These are phyloP conservation scores for Turdus rufiventris DNA, from an alignment of 2,113 vertebrate species.

Conservation along the genomic window DNA sequence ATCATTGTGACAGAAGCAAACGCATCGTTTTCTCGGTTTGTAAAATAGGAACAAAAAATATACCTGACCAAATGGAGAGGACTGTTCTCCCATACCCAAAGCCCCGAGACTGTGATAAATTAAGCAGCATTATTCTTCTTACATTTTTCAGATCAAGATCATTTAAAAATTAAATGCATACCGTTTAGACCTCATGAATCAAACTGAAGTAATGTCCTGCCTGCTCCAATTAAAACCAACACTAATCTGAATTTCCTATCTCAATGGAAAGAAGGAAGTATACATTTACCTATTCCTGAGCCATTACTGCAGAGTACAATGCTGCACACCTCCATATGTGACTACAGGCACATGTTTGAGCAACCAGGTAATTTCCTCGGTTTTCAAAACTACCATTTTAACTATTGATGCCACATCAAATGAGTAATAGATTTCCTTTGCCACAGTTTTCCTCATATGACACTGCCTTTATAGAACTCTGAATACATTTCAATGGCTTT, in stretches of 20 bases:
- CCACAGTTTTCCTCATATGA: conserved; percentile 7
- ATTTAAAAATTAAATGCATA: conserved; percentile 9
- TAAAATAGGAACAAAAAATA: not conserved
- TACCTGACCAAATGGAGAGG: not conserved
- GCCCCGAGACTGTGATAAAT: not conserved
- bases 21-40: rapidly evolving
- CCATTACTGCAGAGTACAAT: not conserved
- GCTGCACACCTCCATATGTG: not conserved
- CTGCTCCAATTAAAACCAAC: not conserved
- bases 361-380: not conserved
- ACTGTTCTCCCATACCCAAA: not conserved
- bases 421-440: not conserved
- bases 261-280: not conserved
- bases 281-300: not conserved
- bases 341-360: not conserved
- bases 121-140: not conserved
- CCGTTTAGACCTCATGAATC: not conserved
- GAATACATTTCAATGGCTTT: not conserved
- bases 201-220: not conserved
- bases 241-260: not conserved
- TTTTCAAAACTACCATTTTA: not conserved
- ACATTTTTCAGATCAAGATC: not conserved
- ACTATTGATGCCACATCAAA: not conserved
- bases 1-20: not conserved
- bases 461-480: not conserved